These are phyloP conservation scores for Herpailurus yagouaroundi DNA, from an alignment of 2,113 vertebrate species.

Conservation along the genomic window DNA sequence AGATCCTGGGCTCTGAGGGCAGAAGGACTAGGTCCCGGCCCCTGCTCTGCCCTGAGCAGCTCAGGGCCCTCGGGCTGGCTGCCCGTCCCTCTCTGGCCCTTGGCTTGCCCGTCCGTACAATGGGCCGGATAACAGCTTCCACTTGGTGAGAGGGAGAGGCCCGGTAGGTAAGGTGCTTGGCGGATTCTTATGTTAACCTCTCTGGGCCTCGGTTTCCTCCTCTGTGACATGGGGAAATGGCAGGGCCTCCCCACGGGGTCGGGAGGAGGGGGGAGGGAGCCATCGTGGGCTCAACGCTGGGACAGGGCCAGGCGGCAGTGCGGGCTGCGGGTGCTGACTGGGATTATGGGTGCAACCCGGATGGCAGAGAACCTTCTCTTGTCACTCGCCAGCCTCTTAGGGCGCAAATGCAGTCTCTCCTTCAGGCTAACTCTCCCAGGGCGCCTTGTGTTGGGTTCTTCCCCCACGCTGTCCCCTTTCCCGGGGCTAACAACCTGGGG, in stretches of 20 bases:
- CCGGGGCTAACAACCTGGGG: background rate
- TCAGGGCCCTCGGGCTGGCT: background rate
- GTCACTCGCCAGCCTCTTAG: background rate
- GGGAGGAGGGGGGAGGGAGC: background rate
- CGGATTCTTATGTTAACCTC: background rate
- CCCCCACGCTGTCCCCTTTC: background rate
- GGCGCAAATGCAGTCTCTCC: background rate
- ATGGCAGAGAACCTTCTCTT: background rate
- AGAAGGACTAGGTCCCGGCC: background rate
- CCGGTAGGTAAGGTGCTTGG: background rate
- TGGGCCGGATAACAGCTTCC: background rate
- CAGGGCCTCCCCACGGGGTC: background rate
- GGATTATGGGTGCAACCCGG: background rate
- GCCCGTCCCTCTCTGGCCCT: background rate
- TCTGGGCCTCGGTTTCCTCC: background rate
- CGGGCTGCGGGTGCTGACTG: background rate
- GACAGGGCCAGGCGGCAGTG: fast-evolving
- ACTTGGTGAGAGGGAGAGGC: background rate
- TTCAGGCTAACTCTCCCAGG: no score
- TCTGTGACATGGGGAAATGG: background rate
- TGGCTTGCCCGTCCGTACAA: background rate
- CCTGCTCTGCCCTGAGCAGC: background rate
- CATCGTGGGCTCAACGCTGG: fast-evolving
- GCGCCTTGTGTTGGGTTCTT: background rate
- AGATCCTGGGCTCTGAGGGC: background rate